Percentiles rank a stretch among this genome's conserved stretches.
These are phyloP conservation scores for Ptychochromis oligacanthus DNA, from an alignment of 2,113 vertebrate species.

Conservation along the genomic window DNA sequence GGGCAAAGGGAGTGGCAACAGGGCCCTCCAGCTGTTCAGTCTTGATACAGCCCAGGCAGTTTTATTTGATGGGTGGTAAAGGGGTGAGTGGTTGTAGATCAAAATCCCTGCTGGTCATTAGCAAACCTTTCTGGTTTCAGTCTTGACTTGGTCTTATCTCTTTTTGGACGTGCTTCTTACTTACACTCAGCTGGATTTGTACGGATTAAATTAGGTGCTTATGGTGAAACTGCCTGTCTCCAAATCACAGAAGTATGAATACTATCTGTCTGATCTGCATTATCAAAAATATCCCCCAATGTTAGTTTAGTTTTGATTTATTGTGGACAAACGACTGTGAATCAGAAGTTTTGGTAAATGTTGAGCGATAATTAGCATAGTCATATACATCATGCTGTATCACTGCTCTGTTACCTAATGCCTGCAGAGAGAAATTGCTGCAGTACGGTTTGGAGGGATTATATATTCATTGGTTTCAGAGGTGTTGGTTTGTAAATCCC, in stretches of 20 bases:
- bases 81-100: neutral
- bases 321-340: neutral
- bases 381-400: neutral
- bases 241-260: neutral
- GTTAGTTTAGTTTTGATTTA: neutral
- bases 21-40: slow-evolving; percentile 2
- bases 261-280: neutral
- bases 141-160: neutral
- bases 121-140: neutral
- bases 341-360: neutral
- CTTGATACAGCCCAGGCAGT: neutral
- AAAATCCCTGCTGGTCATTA: slow-evolving; percentile 10
- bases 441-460: neutral
- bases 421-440: neutral
- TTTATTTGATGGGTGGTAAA: neutral
- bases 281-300: neutral
- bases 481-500: neutral
- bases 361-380: neutral
- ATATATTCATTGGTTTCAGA: slow-evolving; percentile 18
- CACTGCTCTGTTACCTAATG: neutral
- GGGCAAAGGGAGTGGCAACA: neutral
- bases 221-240: neutral
- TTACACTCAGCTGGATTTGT: neutral
- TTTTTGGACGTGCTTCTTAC: neutral
- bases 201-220: neutral